Base-by-base conservation (phyloP, 2,113 vertebrate genomes). In the Lucifuga dentata region DNA sequence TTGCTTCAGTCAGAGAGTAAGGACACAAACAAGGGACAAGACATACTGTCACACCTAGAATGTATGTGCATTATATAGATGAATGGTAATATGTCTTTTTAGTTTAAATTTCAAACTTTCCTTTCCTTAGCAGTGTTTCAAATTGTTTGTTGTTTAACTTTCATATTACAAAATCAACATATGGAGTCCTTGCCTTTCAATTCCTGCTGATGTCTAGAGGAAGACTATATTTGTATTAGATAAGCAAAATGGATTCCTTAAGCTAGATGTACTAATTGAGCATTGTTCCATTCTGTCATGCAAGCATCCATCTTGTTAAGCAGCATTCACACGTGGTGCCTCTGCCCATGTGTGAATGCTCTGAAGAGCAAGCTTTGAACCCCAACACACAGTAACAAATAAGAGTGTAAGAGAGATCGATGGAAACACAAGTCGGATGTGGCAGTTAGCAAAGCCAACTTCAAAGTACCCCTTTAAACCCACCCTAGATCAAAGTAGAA, bases 391-490 rank as follows among this genome's bases (percentile, higher is more conserved):
- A 73, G 78, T 80, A 88, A 88, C 90, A 92, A 92, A 91, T 84
- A 89, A 71, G 69, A 86, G 83, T 73, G 86, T 70, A 66, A 80
- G 64, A 59, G 62, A 83, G 89, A 92, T 93, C 90, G 76, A 93
- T 93, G 84, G 84, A 75, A 90, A 92, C 81, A 89, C 85, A 86
- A 92, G 89, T 92, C 81, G 81, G 90, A 91, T 87, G 85, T 89
- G 80, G 84, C 84, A 79, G 89, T 88, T 90, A 81, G 88, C 86
- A 90, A 89, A 91, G 88, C 89, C 71, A 69, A 85, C 92, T 93
- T 94, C 92, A 93, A 93, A 93, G 88, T 78, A 35, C 73, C 77
- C 77, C 86, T 92, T 90, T 89, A 90, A 87, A 86, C 65, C 80
- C 63, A 78, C 84, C 60, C 57, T 56, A 84, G 89, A 94, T 93